Evolutionary conservation across 2,888 invertebrate species (phyloP).

Genomic region (Boloria euphrosyne): DNA sequence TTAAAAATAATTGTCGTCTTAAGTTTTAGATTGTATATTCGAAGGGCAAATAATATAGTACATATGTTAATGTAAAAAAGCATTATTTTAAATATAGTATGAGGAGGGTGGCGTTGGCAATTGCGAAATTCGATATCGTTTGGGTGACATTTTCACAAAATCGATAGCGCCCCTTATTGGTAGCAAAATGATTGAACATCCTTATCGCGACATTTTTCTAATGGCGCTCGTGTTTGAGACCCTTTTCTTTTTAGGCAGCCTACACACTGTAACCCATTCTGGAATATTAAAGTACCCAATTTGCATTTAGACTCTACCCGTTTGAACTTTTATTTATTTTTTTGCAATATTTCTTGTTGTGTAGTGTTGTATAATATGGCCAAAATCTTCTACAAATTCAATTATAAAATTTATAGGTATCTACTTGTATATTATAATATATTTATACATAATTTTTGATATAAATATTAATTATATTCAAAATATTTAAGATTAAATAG

Average conservation of each 20-base stretch:
- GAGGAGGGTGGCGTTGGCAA: slow-evolving; percentile 41
- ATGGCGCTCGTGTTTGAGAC: slow-evolving; percentile 78
- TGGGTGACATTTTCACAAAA: slow-evolving; percentile 78
- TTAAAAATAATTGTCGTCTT: neutral
- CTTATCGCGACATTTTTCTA: slow-evolving; percentile 82
- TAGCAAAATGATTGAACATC: slow-evolving; percentile 82
- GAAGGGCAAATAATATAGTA: too few species aligned
- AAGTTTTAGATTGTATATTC: too few species aligned
- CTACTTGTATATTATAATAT: too few species aligned
- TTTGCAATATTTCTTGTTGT: too few species aligned
- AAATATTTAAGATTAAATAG: neutral
- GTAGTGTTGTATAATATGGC: too few species aligned
- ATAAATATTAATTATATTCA: neutral
- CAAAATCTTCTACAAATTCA: too few species aligned
- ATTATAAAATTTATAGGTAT: too few species aligned
- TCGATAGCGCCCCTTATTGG: slow-evolving; percentile 81
- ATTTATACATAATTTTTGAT: too few species aligned
- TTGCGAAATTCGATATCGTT: slow-evolving; percentile 68
- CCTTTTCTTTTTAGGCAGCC: slow-evolving; percentile 70
- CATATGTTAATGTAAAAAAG: slow-evolving; percentile 33
- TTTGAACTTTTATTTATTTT: too few species aligned
- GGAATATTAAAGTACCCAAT: neutral
- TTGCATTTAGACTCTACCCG: slow-evolving; percentile 1
- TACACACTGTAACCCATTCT: slow-evolving; percentile 47
- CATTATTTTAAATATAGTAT: slow-evolving; percentile 40